Conservation (phyloP, 2,888 invertebrate species). For the Dolomedes plantarius region DNA sequence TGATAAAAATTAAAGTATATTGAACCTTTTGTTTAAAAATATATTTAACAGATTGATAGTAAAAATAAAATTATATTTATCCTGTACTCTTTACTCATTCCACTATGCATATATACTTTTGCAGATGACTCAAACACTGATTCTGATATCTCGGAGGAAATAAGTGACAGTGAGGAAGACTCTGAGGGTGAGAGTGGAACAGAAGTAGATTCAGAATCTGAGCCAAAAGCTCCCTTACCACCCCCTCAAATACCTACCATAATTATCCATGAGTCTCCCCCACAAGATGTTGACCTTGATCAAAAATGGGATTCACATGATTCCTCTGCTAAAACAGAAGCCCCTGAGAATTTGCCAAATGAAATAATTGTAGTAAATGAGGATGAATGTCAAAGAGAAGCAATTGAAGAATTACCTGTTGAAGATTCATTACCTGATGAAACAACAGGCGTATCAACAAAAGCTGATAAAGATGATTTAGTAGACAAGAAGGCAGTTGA, state of each 20-base stretch:
- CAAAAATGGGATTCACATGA: constrained; percentile 68
- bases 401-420: neutral
- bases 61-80: no score
- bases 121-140: constrained; percentile 82
- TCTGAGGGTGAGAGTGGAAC: constrained; percentile 86
- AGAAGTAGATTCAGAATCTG: constrained; percentile 94
- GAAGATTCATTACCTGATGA: neutral
- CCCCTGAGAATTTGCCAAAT: neutral
- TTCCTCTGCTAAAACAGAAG: neutral
- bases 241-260: constrained; percentile 83
- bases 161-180: constrained; percentile 85
- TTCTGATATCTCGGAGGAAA: constrained; percentile 82
- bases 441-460: neutral
- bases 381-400: neutral
- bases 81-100: no score
- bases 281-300: constrained; percentile 65
- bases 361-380: neutral
- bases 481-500: neutral
- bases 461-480: neutral
- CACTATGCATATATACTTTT: no score
- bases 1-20: no score
- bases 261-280: constrained; percentile 70
- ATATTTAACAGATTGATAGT: no score
- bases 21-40: no score
- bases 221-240: constrained; percentile 77